These are phyloP conservation scores for Lagorchestes hirsutus DNA, from an alignment of 2,797 vertebrate genomes.

Conservation along the genomic window DNA sequence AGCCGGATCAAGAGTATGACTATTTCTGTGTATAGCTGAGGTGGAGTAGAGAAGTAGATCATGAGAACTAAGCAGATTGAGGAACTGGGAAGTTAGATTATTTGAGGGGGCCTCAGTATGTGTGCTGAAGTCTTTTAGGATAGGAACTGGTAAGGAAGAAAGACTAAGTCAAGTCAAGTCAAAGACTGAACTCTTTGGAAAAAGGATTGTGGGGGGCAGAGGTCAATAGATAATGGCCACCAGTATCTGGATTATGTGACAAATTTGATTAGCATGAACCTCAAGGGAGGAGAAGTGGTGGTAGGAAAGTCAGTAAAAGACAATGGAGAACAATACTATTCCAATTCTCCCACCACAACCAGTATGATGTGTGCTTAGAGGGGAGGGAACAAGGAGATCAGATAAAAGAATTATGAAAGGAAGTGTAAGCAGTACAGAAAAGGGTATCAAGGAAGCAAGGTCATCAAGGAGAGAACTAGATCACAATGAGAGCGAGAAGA, in stretches of 20 bases:
- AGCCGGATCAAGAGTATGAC: not conserved
- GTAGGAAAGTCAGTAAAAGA: not conserved
- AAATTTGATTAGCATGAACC: not conserved
- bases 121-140: not conserved
- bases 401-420: not conserved
- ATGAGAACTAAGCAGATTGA: not conserved
- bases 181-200: not conserved
- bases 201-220: not conserved
- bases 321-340: not conserved
- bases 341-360: not conserved
- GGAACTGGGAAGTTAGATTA: not conserved
- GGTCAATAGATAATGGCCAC: not conserved
- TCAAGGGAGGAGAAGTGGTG: not conserved
- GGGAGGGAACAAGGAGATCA: not conserved
- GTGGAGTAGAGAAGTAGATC: not conserved
- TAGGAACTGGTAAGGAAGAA: not conserved
- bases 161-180: not conserved
- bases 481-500: not conserved
- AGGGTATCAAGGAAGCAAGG: not conserved
- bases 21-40: not conserved
- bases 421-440: not conserved
- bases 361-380: not conserved
- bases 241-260: not conserved
- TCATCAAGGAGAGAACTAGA: not conserved
- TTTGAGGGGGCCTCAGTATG: not conserved